These are phyloP conservation scores for Craseonycteris thonglongyai DNA, from an alignment of 2,113 vertebrate species.

Conservation along the genomic window DNA sequence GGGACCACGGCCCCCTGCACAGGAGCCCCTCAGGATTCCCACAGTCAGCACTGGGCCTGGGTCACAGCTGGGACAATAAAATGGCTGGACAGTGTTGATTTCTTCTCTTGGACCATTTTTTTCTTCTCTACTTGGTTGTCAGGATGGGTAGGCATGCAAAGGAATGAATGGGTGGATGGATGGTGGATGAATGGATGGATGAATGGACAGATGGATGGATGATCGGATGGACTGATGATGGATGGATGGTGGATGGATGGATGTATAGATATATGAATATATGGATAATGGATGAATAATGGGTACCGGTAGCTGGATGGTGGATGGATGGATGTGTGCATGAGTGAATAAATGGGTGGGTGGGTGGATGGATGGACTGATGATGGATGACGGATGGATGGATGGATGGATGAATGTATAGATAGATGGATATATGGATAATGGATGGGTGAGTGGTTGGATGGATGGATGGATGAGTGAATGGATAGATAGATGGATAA, in stretches of 20 bases:
- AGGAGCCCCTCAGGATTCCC: neutral
- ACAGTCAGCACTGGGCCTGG: neutral
- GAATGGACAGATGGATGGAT: fast-evolving
- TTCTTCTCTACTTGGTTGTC: neutral
- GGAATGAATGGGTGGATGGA: neutral
- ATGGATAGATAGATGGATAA: neutral
- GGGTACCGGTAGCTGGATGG: too few species aligned
- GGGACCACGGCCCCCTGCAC: neutral
- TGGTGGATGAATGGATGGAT: neutral
- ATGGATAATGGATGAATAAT: fast-evolving
- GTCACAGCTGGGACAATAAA: conserved; percentile 39
- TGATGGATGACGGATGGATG: too few species aligned
- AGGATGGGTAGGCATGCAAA: neutral
- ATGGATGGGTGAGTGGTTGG: fast-evolving
- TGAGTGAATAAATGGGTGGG: fast-evolving
- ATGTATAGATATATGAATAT: neutral
- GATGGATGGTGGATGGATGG: too few species aligned
- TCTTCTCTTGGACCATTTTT: neutral
- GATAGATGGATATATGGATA: neutral
- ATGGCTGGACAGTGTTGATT: neutral
- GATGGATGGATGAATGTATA: neutral
- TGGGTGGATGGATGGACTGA: too few species aligned
- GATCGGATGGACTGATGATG: fast-evolving
- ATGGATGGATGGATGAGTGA: fast-evolving
- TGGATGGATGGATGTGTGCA: neutral